Evolutionary conservation across 2,113 vertebrate species (phyloP), one percentile per base, ranked within the genome.

Genomic region (Periophthalmus modestus): DNA sequence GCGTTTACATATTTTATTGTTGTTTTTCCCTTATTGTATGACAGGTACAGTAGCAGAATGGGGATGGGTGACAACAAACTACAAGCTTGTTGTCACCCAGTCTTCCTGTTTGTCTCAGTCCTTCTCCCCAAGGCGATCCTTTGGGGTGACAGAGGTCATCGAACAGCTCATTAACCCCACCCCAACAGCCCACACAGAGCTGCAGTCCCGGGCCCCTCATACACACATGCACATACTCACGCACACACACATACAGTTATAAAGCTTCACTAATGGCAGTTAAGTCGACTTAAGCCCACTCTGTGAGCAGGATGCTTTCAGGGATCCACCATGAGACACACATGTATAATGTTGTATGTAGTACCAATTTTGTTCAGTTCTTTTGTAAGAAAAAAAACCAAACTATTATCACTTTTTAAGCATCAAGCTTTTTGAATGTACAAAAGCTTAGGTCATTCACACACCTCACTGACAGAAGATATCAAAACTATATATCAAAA

Each of bases 161-260:
- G 85, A 91, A 81, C 88, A 92, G 87, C 92, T 93, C 88, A 92
- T 93, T 93, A 92, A 93, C 90, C 89, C 88, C 89, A 87, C 88
- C 89, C 86, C 75, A 77, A 85, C 88, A 86, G 88, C 85, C 87
- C 88, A 80, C 82, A 85, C 87, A 86, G 88, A 89, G 83, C 82
- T 85, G 74, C 88, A 85, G 82, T 87, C 88, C 86, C 74, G 7
- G 80, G 80, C 85, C 80, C 73, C 47, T 54, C 80, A 54, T 83
- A 66, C 79, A 54, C 74, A 74, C 59, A 71, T 59, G 63, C 54
- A 21, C 54, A 21, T 19, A 57, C 54, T 68, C 73, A 58, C 80
- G 79, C 84, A 81, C 81, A 73, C 77, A 77, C 69, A 79, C 83
- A 75, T 78, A 80, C 72, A 87, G 84, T 89, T 84, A 81, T 89